Evolutionary conservation across 2,888 invertebrate genomes (phyloP).

Genomic region (Megaustenia siamemsis): DNA sequence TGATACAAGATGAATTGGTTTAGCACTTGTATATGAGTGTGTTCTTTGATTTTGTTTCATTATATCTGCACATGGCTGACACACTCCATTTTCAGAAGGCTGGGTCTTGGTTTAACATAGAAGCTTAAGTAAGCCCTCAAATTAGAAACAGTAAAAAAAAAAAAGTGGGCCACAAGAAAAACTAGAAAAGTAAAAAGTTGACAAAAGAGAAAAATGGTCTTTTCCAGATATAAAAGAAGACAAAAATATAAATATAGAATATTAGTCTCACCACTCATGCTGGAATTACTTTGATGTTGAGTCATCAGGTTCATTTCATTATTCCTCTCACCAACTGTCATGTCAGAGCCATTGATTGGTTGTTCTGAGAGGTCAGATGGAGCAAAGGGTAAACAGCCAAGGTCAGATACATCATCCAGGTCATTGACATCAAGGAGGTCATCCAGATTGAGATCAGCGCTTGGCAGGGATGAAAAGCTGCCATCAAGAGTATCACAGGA

Average conservation of each 20-base stretch:
- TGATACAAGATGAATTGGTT: too few species aligned
- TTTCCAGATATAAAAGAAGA: too few species aligned
- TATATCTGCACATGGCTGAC: too few species aligned
- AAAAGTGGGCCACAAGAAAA: too few species aligned
- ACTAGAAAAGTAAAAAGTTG: too few species aligned
- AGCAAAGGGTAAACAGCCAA: conserved; percentile 53
- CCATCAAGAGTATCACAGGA: conserved; percentile 64
- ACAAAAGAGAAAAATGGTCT: too few species aligned
- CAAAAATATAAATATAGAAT: not conserved
- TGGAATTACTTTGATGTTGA: conserved; percentile 12
- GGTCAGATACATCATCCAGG: conserved; percentile 67
- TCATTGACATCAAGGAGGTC: conserved; percentile 75
- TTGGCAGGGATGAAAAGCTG: conserved; percentile 65
- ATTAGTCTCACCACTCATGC: conserved; percentile 11
- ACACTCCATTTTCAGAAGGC: too few species aligned
- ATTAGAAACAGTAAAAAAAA: too few species aligned
- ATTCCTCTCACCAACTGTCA: conserved; percentile 6
- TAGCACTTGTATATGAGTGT: too few species aligned
- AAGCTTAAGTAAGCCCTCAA: too few species aligned
- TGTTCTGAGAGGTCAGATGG: conserved; percentile 31
- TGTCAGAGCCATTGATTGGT: conserved; percentile 29
- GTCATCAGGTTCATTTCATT: not conserved
- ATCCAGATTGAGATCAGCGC: conserved; percentile 74
- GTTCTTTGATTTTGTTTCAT: too few species aligned
- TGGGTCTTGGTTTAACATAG: too few species aligned